Evolutionary conservation across 2,113 vertebrate species (phyloP).

Genomic region (Ailurus styani): DNA sequence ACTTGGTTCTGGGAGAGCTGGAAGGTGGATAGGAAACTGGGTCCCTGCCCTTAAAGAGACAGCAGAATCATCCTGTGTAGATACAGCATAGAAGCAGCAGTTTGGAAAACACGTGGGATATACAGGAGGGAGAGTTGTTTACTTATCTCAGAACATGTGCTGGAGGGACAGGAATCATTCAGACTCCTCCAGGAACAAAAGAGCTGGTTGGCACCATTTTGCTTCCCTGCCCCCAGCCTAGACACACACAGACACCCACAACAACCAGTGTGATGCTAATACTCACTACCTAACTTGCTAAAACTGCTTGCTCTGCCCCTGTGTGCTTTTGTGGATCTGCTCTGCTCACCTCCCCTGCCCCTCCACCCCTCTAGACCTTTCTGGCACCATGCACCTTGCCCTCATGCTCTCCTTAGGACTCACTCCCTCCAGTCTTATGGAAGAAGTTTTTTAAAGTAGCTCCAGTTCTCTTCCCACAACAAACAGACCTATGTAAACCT

Average conservation of each 20-base stretch:
- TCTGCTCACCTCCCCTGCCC: not conserved
- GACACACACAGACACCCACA: not conserved
- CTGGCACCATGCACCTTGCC: not conserved
- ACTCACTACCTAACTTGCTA: not conserved
- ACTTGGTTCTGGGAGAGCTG: not conserved
- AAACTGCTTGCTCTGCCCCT: not conserved
- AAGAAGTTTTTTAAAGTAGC: not conserved
- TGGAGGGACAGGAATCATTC: not conserved
- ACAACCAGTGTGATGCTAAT: not conserved
- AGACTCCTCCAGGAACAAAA: not conserved
- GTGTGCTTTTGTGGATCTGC: not conserved
- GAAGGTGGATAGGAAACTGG: not conserved
- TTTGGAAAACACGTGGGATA: not conserved
- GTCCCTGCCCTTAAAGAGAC: not conserved
- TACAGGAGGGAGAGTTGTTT: not conserved
- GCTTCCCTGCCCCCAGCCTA: not conserved
- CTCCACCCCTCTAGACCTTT: not conserved
- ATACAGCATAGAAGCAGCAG: not conserved
- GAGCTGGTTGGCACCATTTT: not conserved
- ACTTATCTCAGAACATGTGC: not conserved
- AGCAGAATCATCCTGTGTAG: not conserved
- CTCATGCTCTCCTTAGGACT: not conserved
- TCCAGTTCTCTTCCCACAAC: not conserved
- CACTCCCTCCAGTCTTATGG: not conserved
- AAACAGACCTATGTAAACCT: not conserved